Evolutionary conservation across 2,888 invertebrate species (phyloP).

Genomic region (Pristionchus exspectatus): DNA sequence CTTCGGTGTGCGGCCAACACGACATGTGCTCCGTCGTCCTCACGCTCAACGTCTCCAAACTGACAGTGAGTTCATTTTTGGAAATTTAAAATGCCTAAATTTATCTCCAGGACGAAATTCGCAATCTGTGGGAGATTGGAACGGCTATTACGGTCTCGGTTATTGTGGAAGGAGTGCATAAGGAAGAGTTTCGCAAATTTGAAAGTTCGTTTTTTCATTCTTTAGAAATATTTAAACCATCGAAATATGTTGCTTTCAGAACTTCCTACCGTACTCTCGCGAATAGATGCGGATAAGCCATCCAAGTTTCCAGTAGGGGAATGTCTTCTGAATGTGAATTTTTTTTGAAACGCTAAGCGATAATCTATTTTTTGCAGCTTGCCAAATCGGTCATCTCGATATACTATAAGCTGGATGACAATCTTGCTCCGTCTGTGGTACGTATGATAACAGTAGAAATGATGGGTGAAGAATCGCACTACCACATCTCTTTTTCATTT

Average conservation of each 20-base stretch:
- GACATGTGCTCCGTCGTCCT: neutral
- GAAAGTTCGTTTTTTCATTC: neutral
- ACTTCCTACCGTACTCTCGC: neutral
- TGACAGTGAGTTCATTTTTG: neutral
- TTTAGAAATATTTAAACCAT: neutral
- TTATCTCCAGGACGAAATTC: neutral
- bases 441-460: neutral
- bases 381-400: no score
- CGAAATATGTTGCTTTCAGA: neutral
- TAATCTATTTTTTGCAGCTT: neutral
- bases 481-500: no score
- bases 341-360: no score
- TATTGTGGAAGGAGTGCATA: neutral
- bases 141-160: neutral
- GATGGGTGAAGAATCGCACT: no score
- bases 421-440: no score
- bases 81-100: neutral
- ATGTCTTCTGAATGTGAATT: neutral
- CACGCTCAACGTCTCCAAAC: neutral
- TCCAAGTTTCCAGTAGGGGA: constrained; percentile 18
- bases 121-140: neutral
- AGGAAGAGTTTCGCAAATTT: neutral
- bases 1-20: neutral
- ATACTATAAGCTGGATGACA: no score
- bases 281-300: neutral